A percentile compares a stretch with the other conserved stretches of the same genome.
Evolutionary conservation across 1,140 invertebrate genomes (phyloP).

Genomic region (Leptinotarsa defecta): DNA sequence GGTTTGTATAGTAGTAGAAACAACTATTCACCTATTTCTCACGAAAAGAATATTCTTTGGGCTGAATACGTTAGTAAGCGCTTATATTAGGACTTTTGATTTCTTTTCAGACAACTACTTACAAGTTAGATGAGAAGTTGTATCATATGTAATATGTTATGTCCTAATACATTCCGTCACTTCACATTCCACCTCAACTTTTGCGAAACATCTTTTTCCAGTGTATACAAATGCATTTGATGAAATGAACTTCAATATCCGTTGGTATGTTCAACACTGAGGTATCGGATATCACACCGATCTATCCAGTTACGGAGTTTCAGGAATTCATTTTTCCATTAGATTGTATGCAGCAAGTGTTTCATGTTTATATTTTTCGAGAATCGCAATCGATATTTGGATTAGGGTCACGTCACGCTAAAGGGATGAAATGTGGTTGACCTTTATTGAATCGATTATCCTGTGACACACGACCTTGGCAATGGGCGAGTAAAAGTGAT

Average conservation of each 20-base stretch:
- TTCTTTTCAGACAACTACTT: too few species aligned
- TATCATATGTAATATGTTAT: too few species aligned
- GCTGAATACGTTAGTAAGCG: too few species aligned
- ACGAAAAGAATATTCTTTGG: too few species aligned
- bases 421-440: background rate
- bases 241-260: slow-evolving; percentile 1
- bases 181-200: too few species aligned
- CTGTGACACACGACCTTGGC: slow-evolving; percentile 7
- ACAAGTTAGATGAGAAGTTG: too few species aligned
- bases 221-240: background rate
- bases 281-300: background rate
- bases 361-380: slow-evolving; percentile 14
- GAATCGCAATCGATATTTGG: slow-evolving; percentile 17
- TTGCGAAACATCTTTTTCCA: too few species aligned
- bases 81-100: too few species aligned
- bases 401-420: slow-evolving; percentile 5
- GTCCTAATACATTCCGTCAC: too few species aligned
- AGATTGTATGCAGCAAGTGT: slow-evolving; percentile 2
- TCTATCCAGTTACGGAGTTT: background rate
- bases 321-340: slow-evolving; percentile 17
- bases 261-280: background rate
- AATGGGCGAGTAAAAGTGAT: background rate
- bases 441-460: slow-evolving; percentile 9
- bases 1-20: too few species aligned
- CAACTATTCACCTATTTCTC: too few species aligned